Evolutionary conservation across 2,113 vertebrate species (phyloP).

Genomic region (Pseudorectes ferrugineus): DNA sequence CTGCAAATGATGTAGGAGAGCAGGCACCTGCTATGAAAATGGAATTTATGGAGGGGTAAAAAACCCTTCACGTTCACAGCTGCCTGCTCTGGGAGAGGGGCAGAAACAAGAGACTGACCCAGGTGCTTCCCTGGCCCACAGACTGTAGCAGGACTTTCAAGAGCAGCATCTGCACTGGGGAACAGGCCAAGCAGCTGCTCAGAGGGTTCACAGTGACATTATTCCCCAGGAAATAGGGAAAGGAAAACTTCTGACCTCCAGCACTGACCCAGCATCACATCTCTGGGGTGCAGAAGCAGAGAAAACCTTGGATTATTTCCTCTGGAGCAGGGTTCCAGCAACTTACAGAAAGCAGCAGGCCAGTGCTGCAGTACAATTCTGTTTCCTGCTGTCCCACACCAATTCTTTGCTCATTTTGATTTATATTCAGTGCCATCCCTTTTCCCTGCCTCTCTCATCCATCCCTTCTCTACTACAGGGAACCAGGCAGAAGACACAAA

Average conservation of each 20-base stretch:
- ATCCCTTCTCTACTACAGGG: not conserved
- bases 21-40: not conserved
- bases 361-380: not conserved
- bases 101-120: not conserved
- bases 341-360: not conserved
- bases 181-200: not conserved
- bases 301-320: not conserved
- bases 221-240: not conserved
- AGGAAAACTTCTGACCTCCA: not conserved
- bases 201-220: not conserved
- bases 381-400: not conserved
- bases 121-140: not conserved
- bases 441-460: not conserved
- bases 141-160: not conserved
- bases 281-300: not conserved
- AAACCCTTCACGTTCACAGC: accelerated
- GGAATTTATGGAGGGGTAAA: not conserved
- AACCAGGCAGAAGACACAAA: not conserved
- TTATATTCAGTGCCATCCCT: not conserved
- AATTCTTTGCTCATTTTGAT: not conserved
- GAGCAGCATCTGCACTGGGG: not conserved
- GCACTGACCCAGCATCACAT: not conserved
- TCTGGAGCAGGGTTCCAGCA: not conserved
- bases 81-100: not conserved
- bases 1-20: not conserved